phyloP scores from a whole-genome alignment of 92 coral and sea anemone genomes.

The Phenganax stokvisi region DNA sequence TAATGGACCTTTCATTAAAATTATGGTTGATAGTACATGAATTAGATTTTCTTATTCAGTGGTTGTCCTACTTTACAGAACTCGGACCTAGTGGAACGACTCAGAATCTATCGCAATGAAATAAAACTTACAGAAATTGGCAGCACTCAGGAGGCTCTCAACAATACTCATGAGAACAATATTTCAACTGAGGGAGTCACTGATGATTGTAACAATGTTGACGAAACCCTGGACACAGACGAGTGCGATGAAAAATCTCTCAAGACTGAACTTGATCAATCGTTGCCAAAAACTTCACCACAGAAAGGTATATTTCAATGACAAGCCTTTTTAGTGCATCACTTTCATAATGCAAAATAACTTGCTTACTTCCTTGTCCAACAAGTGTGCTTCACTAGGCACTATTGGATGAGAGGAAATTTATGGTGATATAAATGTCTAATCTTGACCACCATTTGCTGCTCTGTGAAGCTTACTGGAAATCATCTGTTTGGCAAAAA shows the following conservation, averaged over 20 bases:
- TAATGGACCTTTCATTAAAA: neutral
- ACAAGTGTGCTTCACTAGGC: too few relatives aligned
- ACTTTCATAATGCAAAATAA: too few relatives aligned
- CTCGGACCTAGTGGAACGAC: slow-evolving; percentile 33
- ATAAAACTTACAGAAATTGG: neutral
- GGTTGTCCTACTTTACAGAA: slow-evolving; percentile 21
- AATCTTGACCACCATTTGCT: too few relatives aligned
- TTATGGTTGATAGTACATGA: too few relatives aligned
- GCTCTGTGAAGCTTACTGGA: too few relatives aligned
- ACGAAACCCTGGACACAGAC: neutral
- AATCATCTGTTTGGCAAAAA: too few relatives aligned
- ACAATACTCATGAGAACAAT: slow-evolving; percentile 2
- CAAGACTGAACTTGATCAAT: neutral
- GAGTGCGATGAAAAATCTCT: slow-evolving; percentile 6
- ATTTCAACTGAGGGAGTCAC: neutral
- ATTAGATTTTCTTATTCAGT: neutral
- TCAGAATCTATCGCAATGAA: slow-evolving; percentile 22
- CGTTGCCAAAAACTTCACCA: slow-evolving; percentile 8
- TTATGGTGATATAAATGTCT: too few relatives aligned
- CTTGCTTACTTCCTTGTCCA: too few relatives aligned
- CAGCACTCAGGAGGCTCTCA: neutral
- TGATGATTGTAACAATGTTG: neutral
- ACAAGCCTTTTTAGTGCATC: too few relatives aligned
- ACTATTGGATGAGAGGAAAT: too few relatives aligned
- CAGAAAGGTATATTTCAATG: slow-evolving; percentile 8